Evolutionary conservation across 2,888 invertebrate species (phyloP).

Genomic region (Melinaea marsaeus): DNA sequence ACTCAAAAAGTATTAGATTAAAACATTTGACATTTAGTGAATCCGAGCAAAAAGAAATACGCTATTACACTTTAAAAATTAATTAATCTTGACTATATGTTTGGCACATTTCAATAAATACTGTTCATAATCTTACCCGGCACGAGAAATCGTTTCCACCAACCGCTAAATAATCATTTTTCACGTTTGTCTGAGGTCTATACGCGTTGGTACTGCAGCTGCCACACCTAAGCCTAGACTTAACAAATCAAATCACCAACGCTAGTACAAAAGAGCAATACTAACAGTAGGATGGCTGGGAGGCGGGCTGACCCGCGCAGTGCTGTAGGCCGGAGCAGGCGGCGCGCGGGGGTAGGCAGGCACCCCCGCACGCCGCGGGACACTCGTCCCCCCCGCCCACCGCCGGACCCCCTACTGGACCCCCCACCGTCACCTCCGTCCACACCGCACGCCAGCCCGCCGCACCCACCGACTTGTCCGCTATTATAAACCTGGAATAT

Average conservation of each 20-base stretch:
- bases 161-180: no score
- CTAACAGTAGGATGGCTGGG: slow-evolving; percentile 84
- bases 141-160: no score
- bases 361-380: slow-evolving; percentile 42
- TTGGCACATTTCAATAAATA: no score
- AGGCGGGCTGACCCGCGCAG: slow-evolving; percentile 86
- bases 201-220: background rate
- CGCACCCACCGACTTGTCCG: slow-evolving; percentile 95
- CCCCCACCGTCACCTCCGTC: slow-evolving; percentile 89
- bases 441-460: slow-evolving; percentile 95
- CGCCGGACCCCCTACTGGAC: slow-evolving; percentile 40
- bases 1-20: no score
- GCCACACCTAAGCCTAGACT: background rate
- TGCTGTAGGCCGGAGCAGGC: slow-evolving; percentile 74
- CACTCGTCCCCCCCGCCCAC: slow-evolving; percentile 51
- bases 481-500: slow-evolving; percentile 90
- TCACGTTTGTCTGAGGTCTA: no score
- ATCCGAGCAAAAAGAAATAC: no score
- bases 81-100: no score
- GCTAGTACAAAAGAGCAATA: slow-evolving; percentile 48
- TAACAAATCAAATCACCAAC: background rate
- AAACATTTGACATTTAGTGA: no score
- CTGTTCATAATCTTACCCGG: no score
- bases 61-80: no score
- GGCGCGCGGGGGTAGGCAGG: slow-evolving; percentile 63